A percentile compares a stretch with the other conserved stretches of the same genome.
Evolutionary conservation across 37 sponge, comb jelly and placozoan species (phyloP).

Genomic region (Cliona cf. orientalis): DNA sequence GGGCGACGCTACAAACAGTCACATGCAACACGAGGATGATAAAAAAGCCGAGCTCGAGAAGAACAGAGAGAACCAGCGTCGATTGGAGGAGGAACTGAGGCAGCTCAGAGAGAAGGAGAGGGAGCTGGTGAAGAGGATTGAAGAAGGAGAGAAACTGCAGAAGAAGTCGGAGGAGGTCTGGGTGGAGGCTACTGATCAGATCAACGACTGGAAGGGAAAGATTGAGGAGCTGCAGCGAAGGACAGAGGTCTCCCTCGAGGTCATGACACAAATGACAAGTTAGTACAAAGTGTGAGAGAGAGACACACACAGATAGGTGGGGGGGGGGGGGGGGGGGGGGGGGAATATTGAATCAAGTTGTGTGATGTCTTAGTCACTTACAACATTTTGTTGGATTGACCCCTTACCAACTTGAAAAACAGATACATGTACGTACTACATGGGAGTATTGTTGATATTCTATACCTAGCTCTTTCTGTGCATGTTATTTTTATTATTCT

Average conservation of each 20-base stretch:
- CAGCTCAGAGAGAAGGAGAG: constrained; percentile 25
- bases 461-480: too few relatives aligned
- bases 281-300: too few relatives aligned
- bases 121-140: neutral
- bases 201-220: constrained; percentile 32
- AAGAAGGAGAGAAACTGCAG: constrained; percentile 6
- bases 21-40: neutral
- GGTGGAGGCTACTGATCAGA: neutral
- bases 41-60: neutral
- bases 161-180: neutral
- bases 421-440: too few relatives aligned
- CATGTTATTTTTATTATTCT: too few relatives aligned
- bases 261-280: constrained; percentile 39
- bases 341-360: too few relatives aligned
- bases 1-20: neutral
- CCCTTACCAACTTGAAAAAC: too few relatives aligned
- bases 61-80: constrained; percentile 19
- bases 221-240: constrained; percentile 27
- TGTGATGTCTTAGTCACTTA: too few relatives aligned
- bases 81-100: constrained; percentile 9
- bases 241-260: constrained; percentile 25
- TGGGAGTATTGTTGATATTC: too few relatives aligned
- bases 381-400: too few relatives aligned
- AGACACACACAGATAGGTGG: too few relatives aligned
- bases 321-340: too few relatives aligned